Conservation (phyloP, 1,140 invertebrate genomes). For the Pogonus chalceus region DNA sequence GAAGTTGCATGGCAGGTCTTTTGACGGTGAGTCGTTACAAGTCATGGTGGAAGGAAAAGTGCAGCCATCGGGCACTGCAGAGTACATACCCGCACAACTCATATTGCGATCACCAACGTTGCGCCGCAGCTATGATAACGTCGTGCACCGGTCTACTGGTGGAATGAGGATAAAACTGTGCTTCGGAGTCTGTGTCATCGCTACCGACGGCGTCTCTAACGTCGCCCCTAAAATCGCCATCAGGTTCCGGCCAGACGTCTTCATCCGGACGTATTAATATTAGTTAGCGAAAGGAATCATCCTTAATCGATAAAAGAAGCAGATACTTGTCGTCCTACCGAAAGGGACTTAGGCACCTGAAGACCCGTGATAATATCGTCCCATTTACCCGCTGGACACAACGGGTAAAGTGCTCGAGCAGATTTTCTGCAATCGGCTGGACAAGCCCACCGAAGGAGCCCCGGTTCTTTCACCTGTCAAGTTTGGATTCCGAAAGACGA, state of each 20-base stretch:
- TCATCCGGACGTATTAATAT: too few species aligned
- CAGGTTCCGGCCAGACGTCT: background rate
- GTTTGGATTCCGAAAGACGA: background rate
- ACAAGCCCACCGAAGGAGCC: background rate
- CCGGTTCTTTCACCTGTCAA: background rate
- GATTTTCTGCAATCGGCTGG: too few species aligned
- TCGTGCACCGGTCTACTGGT: background rate
- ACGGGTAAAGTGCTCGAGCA: too few species aligned
- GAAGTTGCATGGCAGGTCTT: too few species aligned
- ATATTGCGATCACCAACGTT: too few species aligned
- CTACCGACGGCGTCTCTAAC: background rate
- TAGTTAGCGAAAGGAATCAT: too few species aligned
- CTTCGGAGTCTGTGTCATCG: background rate
- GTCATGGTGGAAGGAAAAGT: too few species aligned
- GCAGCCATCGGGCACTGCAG: background rate
- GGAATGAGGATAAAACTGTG: background rate
- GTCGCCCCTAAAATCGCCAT: background rate
- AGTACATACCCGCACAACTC: too few species aligned
- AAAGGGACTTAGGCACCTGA: background rate
- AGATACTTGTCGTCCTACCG: background rate
- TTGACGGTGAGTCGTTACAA: too few species aligned
- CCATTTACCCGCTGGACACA: background rate
- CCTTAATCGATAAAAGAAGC: too few species aligned
- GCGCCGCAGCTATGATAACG: too few species aligned
- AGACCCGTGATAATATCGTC: background rate